These are phyloP conservation scores for Copidosoma aretas DNA, from an alignment of 2,888 invertebrate genomes.

Conservation along the genomic window DNA sequence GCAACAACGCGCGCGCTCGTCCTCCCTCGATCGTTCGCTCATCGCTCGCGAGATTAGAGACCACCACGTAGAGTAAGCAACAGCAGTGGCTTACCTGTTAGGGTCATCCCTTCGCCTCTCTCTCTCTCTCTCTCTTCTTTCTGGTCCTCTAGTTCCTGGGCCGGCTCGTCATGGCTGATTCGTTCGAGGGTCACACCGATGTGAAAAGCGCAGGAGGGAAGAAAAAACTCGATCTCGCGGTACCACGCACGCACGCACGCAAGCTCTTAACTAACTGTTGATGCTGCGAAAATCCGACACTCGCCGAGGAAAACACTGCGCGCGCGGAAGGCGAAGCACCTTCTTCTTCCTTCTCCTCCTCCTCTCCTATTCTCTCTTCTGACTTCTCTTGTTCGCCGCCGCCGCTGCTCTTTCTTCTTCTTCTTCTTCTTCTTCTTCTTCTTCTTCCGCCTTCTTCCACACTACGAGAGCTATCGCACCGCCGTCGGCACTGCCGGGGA, in stretches of 20 bases:
- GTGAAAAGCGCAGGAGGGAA: not conserved
- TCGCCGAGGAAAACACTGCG: slow-evolving; percentile 28
- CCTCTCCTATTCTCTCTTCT: no score
- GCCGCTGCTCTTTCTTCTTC: no score
- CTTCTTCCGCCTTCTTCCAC: slow-evolving; percentile 12
- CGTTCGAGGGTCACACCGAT: slow-evolving; percentile 1
- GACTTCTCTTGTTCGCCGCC: no score
- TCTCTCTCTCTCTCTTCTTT: no score
- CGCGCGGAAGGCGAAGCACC: no score
- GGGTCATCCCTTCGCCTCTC: slow-evolving; percentile 53
- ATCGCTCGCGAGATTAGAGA: no score
- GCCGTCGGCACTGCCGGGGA: not conserved
- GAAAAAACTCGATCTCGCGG: slow-evolving; percentile 1
- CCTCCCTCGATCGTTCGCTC: no score
- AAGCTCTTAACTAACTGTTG: not conserved
- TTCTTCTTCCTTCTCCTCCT: no score
- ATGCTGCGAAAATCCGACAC: no score
- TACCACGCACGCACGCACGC: not conserved
- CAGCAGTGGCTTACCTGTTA: slow-evolving; percentile 53
- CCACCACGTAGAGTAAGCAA: not conserved
- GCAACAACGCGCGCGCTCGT: not conserved
- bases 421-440: slow-evolving; percentile 5
- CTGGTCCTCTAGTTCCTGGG: no score
- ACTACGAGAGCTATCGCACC: no score
- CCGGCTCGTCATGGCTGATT: slow-evolving; percentile 52